phyloP scores from a whole-genome alignment of 2,797 vertebrate species.

The Sebastes cheni region DNA sequence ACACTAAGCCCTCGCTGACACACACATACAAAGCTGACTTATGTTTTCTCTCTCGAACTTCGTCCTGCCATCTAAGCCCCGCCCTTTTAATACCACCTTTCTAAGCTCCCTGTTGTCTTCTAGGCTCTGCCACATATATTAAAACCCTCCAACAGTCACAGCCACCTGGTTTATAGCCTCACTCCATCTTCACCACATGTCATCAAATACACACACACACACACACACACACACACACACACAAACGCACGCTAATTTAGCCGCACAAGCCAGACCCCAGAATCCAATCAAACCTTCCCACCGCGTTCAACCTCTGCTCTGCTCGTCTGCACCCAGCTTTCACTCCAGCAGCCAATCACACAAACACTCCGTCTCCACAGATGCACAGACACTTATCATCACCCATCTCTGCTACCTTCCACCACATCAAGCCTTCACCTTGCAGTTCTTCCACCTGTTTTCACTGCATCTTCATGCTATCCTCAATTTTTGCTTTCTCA shows the following conservation, averaged over 20 bases:
- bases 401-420: neutral
- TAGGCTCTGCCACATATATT: constrained; percentile 46
- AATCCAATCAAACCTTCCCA: constrained; percentile 64
- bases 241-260: constrained; percentile 23
- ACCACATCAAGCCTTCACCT: neutral
- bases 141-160: constrained; percentile 59
- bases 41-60: neutral
- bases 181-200: constrained; percentile 64
- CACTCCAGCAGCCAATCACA: constrained; percentile 26
- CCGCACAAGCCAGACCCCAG: constrained; percentile 23
- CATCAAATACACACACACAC: neutral
- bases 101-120: constrained; percentile 36
- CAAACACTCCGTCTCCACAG: neutral
- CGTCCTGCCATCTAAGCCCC: neutral
- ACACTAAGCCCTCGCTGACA: neutral
- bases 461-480: neutral
- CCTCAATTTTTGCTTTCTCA: neutral
- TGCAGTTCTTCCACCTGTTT: constrained; percentile 3
- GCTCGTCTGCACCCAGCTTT: constrained; percentile 25
- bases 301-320: constrained; percentile 31
- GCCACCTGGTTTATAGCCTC: constrained; percentile 66
- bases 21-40: neutral
- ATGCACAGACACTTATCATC: constrained; percentile 1
- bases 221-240: neutral
- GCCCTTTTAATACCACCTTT: constrained; percentile 28